A percentile compares a stretch with the other conserved stretches of the same genome.
These are phyloP conservation scores for Catharus minimus DNA, from an alignment of 2,113 vertebrate species.

Conservation along the genomic window DNA sequence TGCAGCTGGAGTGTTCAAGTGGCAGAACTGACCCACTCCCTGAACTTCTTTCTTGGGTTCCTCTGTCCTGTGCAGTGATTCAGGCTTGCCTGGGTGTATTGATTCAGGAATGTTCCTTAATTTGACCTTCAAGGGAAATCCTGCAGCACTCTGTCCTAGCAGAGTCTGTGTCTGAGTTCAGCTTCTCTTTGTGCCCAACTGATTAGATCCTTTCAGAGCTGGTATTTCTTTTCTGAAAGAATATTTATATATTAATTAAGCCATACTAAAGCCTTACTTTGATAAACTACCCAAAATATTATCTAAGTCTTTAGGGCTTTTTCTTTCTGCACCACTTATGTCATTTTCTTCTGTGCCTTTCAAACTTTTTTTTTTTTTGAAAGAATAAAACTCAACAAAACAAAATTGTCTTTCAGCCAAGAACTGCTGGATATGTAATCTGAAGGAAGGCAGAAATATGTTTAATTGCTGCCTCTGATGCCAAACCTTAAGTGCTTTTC, in stretches of 20 bases:
- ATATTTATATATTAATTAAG: not conserved
- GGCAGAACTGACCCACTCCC: not conserved
- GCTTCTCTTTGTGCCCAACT: not conserved
- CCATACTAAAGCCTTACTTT: not conserved
- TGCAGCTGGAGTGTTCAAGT: not conserved
- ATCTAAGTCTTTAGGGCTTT: not conserved
- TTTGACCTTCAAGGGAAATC: not conserved
- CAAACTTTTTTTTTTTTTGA: not conserved
- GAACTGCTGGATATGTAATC: not conserved
- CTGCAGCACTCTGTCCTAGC: not conserved
- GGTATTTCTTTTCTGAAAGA: not conserved
- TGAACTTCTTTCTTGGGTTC: not conserved
- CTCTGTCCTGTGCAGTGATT: not conserved
- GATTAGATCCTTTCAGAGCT: not conserved
- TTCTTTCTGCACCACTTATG: not conserved
- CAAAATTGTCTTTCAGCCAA: not conserved
- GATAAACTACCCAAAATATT: not conserved
- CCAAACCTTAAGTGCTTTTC: conserved; percentile 4
- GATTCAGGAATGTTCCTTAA: not conserved
- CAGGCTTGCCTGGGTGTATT: not conserved
- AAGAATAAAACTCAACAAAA: not conserved
- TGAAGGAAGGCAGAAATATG: not conserved
- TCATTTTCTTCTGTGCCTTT: not conserved
- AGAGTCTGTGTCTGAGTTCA: not conserved
- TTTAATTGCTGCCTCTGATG: not conserved